Conservation (phyloP, 2,113 vertebrate species). For the Alligator mississippiensis region DNA sequence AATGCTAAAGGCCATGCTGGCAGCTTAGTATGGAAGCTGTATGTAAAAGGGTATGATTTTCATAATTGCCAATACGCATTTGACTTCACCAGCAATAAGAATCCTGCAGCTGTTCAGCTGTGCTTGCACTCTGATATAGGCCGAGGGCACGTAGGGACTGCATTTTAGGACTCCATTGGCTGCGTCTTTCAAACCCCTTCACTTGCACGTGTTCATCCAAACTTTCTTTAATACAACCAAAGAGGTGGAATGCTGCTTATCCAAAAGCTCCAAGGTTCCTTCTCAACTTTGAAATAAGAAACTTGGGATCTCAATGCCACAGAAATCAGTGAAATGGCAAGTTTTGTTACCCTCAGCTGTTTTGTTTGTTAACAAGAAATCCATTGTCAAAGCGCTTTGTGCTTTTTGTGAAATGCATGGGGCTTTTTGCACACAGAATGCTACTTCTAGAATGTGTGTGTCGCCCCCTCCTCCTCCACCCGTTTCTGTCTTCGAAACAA, state of each 20-base stretch:
- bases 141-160: not conserved
- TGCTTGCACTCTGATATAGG: not conserved
- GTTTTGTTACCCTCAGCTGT: not conserved
- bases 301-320: fast-evolving
- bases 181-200: not conserved
- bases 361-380: not conserved
- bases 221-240: not conserved
- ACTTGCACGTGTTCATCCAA: fast-evolving
- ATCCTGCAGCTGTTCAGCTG: not conserved
- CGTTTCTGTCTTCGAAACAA: not conserved
- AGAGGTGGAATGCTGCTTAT: slow-evolving; percentile 29
- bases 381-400: not conserved
- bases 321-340: not conserved
- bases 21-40: not conserved
- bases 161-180: not conserved
- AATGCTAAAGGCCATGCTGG: slow-evolving; percentile 31
- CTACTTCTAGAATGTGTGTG: not conserved
- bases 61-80: not conserved
- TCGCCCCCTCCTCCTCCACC: not conserved
- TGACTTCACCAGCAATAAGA: slow-evolving; percentile 47
- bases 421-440: not conserved
- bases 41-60: not conserved
- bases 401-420: not conserved
- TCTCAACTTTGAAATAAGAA: not conserved
- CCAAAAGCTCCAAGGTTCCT: not conserved